Evolutionary conservation across 1,140 invertebrate species (phyloP).

Genomic region (Macrosteles quadrilineatus): DNA sequence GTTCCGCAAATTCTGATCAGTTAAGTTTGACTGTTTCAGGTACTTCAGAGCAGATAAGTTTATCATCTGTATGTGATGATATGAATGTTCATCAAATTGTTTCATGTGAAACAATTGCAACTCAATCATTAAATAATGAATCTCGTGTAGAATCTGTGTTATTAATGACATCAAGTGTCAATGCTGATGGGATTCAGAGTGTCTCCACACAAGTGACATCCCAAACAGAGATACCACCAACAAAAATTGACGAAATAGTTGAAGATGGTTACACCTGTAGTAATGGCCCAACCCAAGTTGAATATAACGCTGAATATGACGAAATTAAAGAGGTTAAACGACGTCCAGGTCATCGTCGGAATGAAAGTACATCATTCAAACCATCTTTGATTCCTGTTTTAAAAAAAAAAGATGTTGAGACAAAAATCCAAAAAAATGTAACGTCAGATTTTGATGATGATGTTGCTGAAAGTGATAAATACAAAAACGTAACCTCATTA

Average conservation of each 20-base stretch:
- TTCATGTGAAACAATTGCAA: slow-evolving; percentile 47
- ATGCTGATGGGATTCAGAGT: slow-evolving; percentile 53
- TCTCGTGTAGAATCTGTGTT: slow-evolving; percentile 54
- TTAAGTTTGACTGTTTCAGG: slow-evolving; percentile 50
- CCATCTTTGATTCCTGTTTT: slow-evolving; percentile 45
- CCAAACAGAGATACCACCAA: slow-evolving; percentile 43
- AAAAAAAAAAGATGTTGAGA: slow-evolving; percentile 14
- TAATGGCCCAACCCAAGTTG: slow-evolving; percentile 61
- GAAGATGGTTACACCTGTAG: slow-evolving; percentile 46
- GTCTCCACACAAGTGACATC: slow-evolving; percentile 60
- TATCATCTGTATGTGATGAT: slow-evolving; percentile 43
- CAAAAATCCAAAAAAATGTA: slow-evolving; percentile 30
- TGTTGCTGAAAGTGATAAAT: slow-evolving; percentile 49
- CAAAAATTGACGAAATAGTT: slow-evolving; percentile 1
- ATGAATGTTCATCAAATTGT: slow-evolving; percentile 40
- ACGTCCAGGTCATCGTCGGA: slow-evolving; percentile 55
- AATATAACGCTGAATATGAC: slow-evolving; percentile 55
- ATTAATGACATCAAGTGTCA: slow-evolving; percentile 55
- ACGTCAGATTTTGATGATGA: slow-evolving; percentile 40
- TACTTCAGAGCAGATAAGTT: slow-evolving; percentile 45
- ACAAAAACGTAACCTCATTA: slow-evolving; percentile 45
- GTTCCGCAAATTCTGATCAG: slow-evolving; percentile 56
- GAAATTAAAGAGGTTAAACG: slow-evolving; percentile 50
- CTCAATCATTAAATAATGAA: slow-evolving; percentile 40
- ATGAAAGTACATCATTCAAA: slow-evolving; percentile 55